phyloP scores from a whole-genome alignment of 2,113 vertebrate species.

The Danionella cerebrum region DNA sequence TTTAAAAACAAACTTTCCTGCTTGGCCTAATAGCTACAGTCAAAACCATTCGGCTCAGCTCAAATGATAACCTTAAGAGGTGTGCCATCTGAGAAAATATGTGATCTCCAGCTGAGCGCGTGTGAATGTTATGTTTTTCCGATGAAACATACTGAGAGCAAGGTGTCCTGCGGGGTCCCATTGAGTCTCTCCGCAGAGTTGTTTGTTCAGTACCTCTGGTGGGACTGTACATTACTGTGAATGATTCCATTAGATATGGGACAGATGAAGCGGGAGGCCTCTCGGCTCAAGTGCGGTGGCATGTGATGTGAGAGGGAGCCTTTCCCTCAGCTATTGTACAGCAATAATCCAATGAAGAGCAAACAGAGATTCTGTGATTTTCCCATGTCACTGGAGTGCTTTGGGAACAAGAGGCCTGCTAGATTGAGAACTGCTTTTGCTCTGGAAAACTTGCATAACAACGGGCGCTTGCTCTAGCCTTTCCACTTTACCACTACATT shows the following conservation, averaged over 20 bases:
- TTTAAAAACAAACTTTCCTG: slow-evolving; percentile 46
- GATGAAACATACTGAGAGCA: background rate
- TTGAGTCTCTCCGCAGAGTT: slow-evolving; percentile 1
- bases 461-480: too few species aligned
- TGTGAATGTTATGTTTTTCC: background rate
- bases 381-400: slow-evolving; percentile 28
- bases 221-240: slow-evolving; percentile 56
- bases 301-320: slow-evolving; percentile 3
- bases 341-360: background rate
- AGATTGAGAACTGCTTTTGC: background rate
- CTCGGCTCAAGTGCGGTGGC: background rate
- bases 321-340: background rate
- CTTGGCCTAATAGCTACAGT: slow-evolving; percentile 57
- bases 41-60: slow-evolving; percentile 32
- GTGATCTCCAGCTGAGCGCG: background rate
- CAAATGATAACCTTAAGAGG: background rate
- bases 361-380: slow-evolving; percentile 19
- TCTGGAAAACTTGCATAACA: background rate
- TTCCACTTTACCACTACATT: too few species aligned
- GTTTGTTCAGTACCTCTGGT: slow-evolving; percentile 16
- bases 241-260: slow-evolving; percentile 53
- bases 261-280: slow-evolving; percentile 21
- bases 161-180: background rate
- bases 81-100: background rate
- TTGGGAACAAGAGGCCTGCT: slow-evolving; percentile 26